These are phyloP conservation scores for Sebastes vulpes DNA, from an alignment of 2,797 vertebrate species.

Conservation along the genomic window DNA sequence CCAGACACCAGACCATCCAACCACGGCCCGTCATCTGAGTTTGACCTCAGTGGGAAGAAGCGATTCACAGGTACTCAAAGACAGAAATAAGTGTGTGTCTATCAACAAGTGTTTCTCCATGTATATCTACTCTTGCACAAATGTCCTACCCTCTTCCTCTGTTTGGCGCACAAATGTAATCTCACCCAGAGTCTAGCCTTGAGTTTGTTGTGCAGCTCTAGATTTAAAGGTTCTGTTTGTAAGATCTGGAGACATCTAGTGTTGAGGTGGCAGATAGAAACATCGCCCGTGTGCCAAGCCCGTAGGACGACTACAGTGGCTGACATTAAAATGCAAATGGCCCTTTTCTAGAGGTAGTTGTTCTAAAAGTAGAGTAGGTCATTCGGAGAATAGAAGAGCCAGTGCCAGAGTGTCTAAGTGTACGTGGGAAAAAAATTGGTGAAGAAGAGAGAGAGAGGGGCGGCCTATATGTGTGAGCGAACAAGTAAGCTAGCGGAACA, in stretches of 20 bases:
- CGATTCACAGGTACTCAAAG: slow-evolving; percentile 91
- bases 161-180: background rate
- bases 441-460: too few species aligned
- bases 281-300: too few species aligned
- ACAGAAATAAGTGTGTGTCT: background rate
- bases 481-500: too few species aligned
- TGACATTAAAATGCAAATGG: fast-evolving
- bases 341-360: too few species aligned
- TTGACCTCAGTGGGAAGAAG: slow-evolving; percentile 92
- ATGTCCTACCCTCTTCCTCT: background rate
- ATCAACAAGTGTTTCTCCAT: background rate
- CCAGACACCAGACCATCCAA: slow-evolving; percentile 67
- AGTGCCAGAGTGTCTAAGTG: too few species aligned
- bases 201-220: background rate
- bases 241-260: too few species aligned
- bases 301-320: too few species aligned
- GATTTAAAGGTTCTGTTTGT: fast-evolving
- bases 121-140: background rate
- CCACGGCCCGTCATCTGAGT: slow-evolving; percentile 88
- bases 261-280: too few species aligned
- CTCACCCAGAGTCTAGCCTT: background rate
- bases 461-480: too few species aligned
- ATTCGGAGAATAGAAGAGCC: too few species aligned
- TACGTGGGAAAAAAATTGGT: too few species aligned
- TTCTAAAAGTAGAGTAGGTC: too few species aligned